A percentile compares a stretch with the other conserved stretches of the same genome.
These are phyloP conservation scores for Mellilla xanthometata DNA, from an alignment of 2,888 invertebrate genomes.

Conservation along the genomic window DNA sequence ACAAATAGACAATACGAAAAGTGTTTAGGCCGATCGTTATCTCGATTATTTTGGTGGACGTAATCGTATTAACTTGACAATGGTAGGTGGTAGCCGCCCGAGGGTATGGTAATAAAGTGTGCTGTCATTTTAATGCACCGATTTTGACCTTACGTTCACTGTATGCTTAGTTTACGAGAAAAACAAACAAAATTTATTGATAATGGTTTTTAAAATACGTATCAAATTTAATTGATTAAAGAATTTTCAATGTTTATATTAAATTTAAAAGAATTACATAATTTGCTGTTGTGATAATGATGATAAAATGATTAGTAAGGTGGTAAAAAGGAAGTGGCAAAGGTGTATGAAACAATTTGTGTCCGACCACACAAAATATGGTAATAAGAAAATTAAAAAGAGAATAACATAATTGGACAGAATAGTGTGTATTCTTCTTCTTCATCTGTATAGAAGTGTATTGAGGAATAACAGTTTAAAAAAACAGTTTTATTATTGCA, in stretches of 20 bases:
- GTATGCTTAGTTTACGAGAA: slow-evolving; percentile 26
- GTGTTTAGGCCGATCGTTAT: slow-evolving; percentile 42
- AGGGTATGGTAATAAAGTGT: slow-evolving; percentile 52
- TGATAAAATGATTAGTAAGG: no score
- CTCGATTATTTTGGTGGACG: slow-evolving; percentile 48
- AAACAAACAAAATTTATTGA: slow-evolving; percentile 22
- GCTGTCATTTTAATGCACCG: slow-evolving; percentile 45
- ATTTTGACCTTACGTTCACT: slow-evolving; percentile 65
- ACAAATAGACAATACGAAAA: slow-evolving; percentile 40
- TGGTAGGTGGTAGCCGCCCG: slow-evolving; percentile 35
- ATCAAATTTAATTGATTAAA: not conserved
- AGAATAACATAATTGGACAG: no score
- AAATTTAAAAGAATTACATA: no score
- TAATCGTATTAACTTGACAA: slow-evolving; percentile 55
- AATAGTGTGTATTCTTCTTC: no score
- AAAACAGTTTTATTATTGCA: no score
- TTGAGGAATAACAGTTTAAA: no score
- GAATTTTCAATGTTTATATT: no score
- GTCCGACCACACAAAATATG: no score
- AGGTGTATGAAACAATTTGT: no score
- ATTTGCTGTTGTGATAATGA: not conserved
- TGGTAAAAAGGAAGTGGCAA: no score
- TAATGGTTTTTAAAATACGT: not conserved
- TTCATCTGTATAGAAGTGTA: no score
- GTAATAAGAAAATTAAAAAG: no score